Evolutionary conservation across 2,797 vertebrate species (phyloP), one percentile per base, ranked within the genome.

Genomic region (Lophius americanus): DNA sequence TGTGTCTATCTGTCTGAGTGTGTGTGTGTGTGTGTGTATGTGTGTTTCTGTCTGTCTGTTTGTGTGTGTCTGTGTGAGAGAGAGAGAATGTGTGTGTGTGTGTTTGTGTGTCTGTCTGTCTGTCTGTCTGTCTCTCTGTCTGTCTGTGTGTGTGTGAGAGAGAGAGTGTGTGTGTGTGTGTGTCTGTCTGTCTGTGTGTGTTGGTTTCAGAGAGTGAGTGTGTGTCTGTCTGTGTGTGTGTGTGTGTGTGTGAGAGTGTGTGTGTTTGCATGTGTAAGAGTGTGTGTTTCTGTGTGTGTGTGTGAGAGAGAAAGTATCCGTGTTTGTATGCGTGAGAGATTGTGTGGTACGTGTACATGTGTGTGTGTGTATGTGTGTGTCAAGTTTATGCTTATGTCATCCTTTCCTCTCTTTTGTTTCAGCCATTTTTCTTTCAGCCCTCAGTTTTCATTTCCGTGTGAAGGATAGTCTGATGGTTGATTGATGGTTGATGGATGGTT

Each of bases 281-380:
- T 42, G 41, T 42, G 41, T 42, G 41, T 42, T 6, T 42, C 4
- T 3, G 6, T 38, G 49, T 51, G 36, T 65, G 57, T 36, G 59
- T 49, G 35, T 47, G 54, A 38, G 4, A 6, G 37, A n/a, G n/a
- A n/a, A n/a, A n/a, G n/a, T n/a, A n/a, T n/a, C n/a, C n/a, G n/a
- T n/a, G n/a, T n/a, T n/a, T n/a, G n/a, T n/a, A n/a, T n/a, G n/a
- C n/a, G n/a, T n/a, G n/a, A n/a, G n/a, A 38, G 7, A 8, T 41
- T 51, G 70, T 50, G 39, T 52, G n/a, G n/a, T 9, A 4, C 2
- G 70, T 51, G 41, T 57, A 37, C 61, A 58, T 56, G 60, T 56
- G 62, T 41, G 9, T 41, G 48, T 38, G 52, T 63, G 65, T 44
- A 39, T 65, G 58, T 35, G 32, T 1, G 23, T 23, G 23, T 23